A percentile compares a stretch with the other conserved stretches of the same genome.
These are phyloP conservation scores for Catotricha subobsoleta DNA, from an alignment of 2,888 invertebrate species.

Conservation along the genomic window DNA sequence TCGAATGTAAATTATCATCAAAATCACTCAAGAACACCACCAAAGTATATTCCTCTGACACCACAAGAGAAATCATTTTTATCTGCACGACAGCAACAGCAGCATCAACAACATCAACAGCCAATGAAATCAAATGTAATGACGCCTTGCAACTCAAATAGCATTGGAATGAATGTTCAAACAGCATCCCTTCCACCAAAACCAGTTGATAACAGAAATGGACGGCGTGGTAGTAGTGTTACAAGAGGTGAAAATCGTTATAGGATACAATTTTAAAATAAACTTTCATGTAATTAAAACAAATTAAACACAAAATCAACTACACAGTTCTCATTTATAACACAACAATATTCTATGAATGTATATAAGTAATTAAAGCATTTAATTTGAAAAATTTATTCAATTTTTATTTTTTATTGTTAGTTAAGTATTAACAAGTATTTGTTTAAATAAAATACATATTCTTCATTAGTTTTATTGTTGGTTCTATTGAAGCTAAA, in stretches of 20 bases:
- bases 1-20: conserved; percentile 6
- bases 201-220: conserved; percentile 11
- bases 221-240: conserved; percentile 12
- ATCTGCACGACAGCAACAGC: conserved; percentile 1
- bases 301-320: neutral
- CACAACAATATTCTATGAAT: no score
- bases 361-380: no score
- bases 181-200: conserved; percentile 11
- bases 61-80: conserved; percentile 7
- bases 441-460: no score
- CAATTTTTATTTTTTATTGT: no score
- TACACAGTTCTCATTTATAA: no score
- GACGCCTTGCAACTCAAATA: conserved; percentile 7
- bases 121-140: conserved; percentile 6
- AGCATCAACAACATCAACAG: conserved; percentile 2
- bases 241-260: conserved; percentile 14
- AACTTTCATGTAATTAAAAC: neutral
- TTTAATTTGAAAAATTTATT: no score
- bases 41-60: conserved; percentile 12
- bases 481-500: no score
- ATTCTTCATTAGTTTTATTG: no score
- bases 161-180: no score
- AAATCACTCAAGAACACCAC: conserved; percentile 12
- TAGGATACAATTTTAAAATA: conserved; percentile 14
- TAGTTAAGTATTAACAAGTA: no score